A percentile compares a stretch with the other conserved stretches of the same genome.
Evolutionary conservation across 2,113 vertebrate genomes (phyloP).

Genomic region (Alligator mississippiensis): DNA sequence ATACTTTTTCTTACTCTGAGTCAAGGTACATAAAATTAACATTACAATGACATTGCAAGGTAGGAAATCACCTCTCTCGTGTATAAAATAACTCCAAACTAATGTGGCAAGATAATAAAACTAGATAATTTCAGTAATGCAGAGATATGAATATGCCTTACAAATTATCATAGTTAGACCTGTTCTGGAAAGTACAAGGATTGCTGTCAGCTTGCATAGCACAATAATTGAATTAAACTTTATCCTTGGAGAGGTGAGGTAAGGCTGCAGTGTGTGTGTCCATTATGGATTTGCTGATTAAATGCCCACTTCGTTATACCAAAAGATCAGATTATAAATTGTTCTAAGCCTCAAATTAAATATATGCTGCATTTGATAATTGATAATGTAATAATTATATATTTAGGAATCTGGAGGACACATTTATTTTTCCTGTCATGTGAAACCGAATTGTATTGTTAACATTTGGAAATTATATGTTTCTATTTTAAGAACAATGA

Average conservation of each 20-base stretch:
- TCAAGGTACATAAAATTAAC: slow-evolving; percentile 12
- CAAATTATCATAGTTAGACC: neutral
- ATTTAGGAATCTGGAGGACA: neutral
- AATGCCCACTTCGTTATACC: slow-evolving; percentile 21
- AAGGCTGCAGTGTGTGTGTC: neutral
- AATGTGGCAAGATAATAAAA: neutral
- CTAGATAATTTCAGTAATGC: neutral
- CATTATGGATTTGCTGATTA: slow-evolving; percentile 54
- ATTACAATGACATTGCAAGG: neutral
- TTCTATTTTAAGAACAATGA: neutral
- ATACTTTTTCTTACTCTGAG: neutral
- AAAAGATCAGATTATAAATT: neutral
- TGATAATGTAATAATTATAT: neutral
- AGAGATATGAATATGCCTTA: neutral
- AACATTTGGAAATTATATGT: neutral
- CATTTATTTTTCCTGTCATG: neutral
- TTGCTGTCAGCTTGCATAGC: neutral
- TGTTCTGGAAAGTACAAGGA: neutral
- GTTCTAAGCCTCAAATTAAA: slow-evolving; percentile 43
- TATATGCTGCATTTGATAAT: slow-evolving; percentile 25
- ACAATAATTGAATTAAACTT: slow-evolving; percentile 34
- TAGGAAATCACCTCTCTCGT: slow-evolving; percentile 27
- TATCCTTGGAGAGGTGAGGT: neutral
- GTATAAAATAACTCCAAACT: slow-evolving; percentile 22
- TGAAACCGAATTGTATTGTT: neutral